These are phyloP conservation scores for Pachyramphus minor DNA, from an alignment of 2,113 vertebrate species.

Conservation along the genomic window DNA sequence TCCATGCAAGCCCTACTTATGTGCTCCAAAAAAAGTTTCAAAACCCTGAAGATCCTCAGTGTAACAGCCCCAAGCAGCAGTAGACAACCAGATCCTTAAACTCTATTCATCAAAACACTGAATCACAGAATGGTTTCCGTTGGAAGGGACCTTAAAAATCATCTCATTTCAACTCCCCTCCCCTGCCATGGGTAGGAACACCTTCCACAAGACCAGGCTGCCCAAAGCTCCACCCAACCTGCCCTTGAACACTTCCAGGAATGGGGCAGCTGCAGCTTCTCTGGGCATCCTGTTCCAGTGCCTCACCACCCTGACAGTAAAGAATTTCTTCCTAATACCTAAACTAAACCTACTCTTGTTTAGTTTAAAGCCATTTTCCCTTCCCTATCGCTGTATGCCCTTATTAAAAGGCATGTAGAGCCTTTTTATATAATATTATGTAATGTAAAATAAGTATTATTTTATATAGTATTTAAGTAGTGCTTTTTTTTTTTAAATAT, in stretches of 20 bases:
- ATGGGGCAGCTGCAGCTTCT: not conserved
- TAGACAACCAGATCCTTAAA: not conserved
- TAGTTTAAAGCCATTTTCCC: not conserved
- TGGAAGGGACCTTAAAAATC: not conserved
- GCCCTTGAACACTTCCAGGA: not conserved
- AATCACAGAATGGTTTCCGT: not conserved
- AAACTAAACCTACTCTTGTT: fast-evolving
- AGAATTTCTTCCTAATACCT: not conserved
- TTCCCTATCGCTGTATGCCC: not conserved
- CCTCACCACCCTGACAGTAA: not conserved
- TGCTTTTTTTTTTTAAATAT: not conserved
- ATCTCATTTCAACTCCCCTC: not conserved
- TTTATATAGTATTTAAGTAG: not conserved
- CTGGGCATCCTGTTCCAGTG: not conserved
- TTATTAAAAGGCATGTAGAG: not conserved
- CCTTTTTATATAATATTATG: not conserved
- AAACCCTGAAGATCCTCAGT: not conserved
- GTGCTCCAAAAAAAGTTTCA: not conserved
- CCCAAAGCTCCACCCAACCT: not conserved
- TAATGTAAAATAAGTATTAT: not conserved
- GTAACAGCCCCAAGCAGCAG: not conserved
- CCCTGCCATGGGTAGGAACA: not conserved
- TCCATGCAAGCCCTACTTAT: not conserved
- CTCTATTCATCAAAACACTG: not conserved
- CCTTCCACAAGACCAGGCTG: not conserved